phyloP scores from a whole-genome alignment of 2,888 invertebrate genomes.

The Colostygia pectinataria region DNA sequence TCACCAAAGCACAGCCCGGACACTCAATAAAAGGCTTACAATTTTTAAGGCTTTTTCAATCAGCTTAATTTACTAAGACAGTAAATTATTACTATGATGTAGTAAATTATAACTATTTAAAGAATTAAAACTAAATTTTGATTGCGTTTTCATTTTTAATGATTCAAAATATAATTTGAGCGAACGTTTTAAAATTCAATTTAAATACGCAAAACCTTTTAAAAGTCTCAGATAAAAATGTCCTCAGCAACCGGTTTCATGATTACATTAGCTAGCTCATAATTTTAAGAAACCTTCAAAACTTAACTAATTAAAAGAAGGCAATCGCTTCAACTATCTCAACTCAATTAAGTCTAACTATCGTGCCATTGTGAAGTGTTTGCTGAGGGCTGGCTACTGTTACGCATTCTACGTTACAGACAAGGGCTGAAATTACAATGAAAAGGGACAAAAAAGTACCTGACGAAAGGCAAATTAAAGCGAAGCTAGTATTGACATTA shows the following conservation, averaged over 20 bases:
- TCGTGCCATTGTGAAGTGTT: conserved; percentile 8
- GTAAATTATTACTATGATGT: no score
- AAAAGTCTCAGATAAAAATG: background rate
- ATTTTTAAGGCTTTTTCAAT: no score
- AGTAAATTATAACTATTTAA: no score
- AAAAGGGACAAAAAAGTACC: conserved; percentile 10
- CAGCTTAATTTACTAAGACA: no score
- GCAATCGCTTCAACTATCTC: conserved; percentile 20
- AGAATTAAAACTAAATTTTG: no score
- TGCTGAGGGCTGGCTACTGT: background rate
- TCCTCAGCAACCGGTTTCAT: background rate
- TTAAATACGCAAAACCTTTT: background rate
- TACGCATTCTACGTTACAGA: no score
- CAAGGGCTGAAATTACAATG: background rate
- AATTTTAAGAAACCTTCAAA: conserved; percentile 17
- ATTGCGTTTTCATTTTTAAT: no score
- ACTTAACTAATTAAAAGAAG: conserved; percentile 23
- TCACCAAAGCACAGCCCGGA: no score
- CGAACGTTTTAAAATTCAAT: background rate
- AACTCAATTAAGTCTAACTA: conserved; percentile 20
- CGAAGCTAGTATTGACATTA: conserved; percentile 1
- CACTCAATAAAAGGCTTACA: no score
- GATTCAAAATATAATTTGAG: no score
- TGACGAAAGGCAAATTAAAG: conserved; percentile 23
- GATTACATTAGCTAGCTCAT: conserved; percentile 13